A percentile compares a stretch with the other conserved stretches of the same genome.
phyloP scores from a whole-genome alignment of 2,888 invertebrate species.

The Rhagonycha lutea region DNA sequence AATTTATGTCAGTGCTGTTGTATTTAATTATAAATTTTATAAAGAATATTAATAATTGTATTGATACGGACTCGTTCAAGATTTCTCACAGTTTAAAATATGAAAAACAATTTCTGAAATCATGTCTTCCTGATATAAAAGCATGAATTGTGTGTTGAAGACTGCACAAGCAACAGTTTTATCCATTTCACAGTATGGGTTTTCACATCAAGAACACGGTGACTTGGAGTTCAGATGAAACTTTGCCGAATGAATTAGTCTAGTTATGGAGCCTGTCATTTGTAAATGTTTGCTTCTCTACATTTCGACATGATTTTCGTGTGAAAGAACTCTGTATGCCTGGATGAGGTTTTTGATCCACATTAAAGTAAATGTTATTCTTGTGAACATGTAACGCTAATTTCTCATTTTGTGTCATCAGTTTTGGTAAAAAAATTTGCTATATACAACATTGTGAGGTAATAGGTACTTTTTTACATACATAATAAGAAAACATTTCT shows the following conservation, averaged over 20 bases:
- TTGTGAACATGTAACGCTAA: background rate
- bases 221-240: background rate
- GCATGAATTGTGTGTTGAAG: background rate
- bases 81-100: background rate
- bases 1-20: background rate
- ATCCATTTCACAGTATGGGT: background rate
- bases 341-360: background rate
- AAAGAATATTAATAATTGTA: background rate
- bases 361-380: background rate
- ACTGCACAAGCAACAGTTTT: background rate
- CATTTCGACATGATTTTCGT: background rate
- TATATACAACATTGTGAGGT: too few species aligned
- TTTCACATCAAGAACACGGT: background rate
- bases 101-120: background rate
- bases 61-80: background rate
- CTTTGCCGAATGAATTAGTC: background rate
- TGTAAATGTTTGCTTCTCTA: background rate
- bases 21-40: background rate
- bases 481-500: too few species aligned
- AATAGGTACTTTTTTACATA: too few species aligned
- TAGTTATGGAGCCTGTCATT: background rate
- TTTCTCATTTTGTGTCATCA: background rate
- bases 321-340: background rate
- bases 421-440: too few species aligned
- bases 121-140: background rate